phyloP scores from a whole-genome alignment of 2,888 invertebrate species.

The Zygogramma bicolorata region DNA sequence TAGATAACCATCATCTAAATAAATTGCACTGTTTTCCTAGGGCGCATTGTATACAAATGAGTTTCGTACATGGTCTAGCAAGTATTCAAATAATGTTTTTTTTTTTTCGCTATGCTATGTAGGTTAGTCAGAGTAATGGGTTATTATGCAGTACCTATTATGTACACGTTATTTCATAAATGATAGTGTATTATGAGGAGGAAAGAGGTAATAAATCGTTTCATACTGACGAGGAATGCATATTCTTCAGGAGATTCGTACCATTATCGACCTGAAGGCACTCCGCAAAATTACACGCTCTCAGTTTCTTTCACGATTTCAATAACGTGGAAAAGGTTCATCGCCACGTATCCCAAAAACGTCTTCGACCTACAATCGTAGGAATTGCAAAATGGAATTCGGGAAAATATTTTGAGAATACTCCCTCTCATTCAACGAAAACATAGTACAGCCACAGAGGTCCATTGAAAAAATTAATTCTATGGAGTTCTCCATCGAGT shows the following conservation, averaged over 20 bases:
- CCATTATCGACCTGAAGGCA: slow-evolving; percentile 4
- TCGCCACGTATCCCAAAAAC: too few relatives aligned
- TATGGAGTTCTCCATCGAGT: too few relatives aligned
- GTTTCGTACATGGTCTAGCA: slow-evolving; percentile 28
- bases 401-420: too few relatives aligned
- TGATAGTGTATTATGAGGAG: slow-evolving; percentile 26
- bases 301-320: neutral
- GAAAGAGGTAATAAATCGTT: slow-evolving; percentile 29
- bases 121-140: slow-evolving; percentile 41
- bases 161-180: slow-evolving; percentile 32
- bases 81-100: slow-evolving; percentile 31
- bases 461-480: too few relatives aligned
- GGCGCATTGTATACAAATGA: slow-evolving; percentile 40
- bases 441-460: too few relatives aligned
- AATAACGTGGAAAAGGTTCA: too few relatives aligned
- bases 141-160: slow-evolving; percentile 33
- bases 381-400: too few relatives aligned
- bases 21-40: slow-evolving; percentile 27
- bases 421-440: too few relatives aligned
- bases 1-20: slow-evolving; percentile 18
- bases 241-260: slow-evolving; percentile 15
- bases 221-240: slow-evolving; percentile 13
- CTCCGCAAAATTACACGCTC: neutral
- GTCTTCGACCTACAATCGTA: too few relatives aligned
- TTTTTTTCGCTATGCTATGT: slow-evolving; percentile 28